Evolutionary conservation across 2,888 invertebrate species (phyloP).

Genomic region (Onchidella celtica): DNA sequence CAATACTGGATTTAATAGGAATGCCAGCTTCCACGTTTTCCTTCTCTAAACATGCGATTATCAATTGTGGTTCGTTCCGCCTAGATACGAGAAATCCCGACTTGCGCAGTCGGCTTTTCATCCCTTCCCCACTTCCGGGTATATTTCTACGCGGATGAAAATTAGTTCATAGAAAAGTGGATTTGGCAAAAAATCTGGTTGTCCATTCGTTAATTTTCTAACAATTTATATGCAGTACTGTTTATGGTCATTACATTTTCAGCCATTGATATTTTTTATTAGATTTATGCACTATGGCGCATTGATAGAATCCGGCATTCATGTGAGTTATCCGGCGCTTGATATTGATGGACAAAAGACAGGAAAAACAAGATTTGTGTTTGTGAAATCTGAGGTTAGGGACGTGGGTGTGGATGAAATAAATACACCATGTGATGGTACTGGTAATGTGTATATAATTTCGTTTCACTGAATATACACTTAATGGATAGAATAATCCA

Average conservation of each 20-base stretch:
- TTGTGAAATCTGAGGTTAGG: slow-evolving; percentile 30
- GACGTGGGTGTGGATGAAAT: neutral
- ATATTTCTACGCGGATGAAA: slow-evolving; percentile 51
- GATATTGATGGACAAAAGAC: slow-evolving; percentile 45
- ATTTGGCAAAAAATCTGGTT: neutral
- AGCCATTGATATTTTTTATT: neutral
- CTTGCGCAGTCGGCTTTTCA: slow-evolving; percentile 67
- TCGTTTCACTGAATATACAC: neutral
- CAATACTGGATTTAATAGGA: too few relatives aligned
- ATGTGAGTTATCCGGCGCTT: slow-evolving; percentile 44
- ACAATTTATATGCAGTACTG: neutral
- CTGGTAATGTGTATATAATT: neutral
- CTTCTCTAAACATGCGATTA: too few relatives aligned
- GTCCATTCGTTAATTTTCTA: neutral
- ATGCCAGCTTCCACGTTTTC: too few relatives aligned
- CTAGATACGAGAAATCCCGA: slow-evolving; percentile 68
- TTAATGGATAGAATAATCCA: slow-evolving; percentile 11
- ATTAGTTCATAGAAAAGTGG: slow-evolving; percentile 47
- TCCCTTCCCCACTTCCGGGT: slow-evolving; percentile 61
- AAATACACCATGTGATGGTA: slow-evolving; percentile 37
- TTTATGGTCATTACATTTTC: neutral
- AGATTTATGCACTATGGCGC: neutral
- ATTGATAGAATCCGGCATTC: slow-evolving; percentile 36
- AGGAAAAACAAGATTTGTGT: slow-evolving; percentile 41
- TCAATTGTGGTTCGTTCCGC: slow-evolving; percentile 60